Base-by-base conservation (phyloP, 1,140 invertebrate species). In the Drosophila repletoides region DNA sequence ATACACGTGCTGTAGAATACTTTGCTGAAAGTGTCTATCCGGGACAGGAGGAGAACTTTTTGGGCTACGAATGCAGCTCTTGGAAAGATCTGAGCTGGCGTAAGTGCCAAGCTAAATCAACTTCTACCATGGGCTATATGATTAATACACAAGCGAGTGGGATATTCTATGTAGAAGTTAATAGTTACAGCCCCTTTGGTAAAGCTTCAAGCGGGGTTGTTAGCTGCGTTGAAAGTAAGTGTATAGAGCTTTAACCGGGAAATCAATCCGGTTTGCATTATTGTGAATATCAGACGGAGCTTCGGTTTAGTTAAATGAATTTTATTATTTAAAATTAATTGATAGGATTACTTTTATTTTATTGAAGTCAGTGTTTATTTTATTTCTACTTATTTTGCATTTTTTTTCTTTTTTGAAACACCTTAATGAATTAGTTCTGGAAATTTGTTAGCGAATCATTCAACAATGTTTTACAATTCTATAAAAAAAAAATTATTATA, bases 21-120 rank as follows among this genome's bases (percentile, higher is more conserved):
- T 95, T 93, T 45, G 93, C 91, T 0, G 92, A 93, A 80, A 93
- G 93, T 5, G 91, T 95, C 2, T 89, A 88, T 70, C 88, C 87
- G 0, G 51, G 43, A 0, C 73, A 90, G 43, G 76, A 86, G 31
- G 38, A 51, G 0, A 73, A 71, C 49, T 90, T 89, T 46, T 26
- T 81, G 21, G 87, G 67, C 1, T 43, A n/a, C 1, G 72, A 76
- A 21, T 90, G 89, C 26, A 40, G 10, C 5, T 76, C 87, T 1
- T 73, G 89, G 67, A 41, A 66, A 3, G 45, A 55, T 3, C 52
- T 88, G 0, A 49, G 66, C 9, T 26, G 24, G 0, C 49, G 64
- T 0, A 64, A 61, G 0, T 90, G 89, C 52, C 9, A 29, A 1
- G 10, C 40, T 0, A 36, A 41, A 0, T 12, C 5, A 9, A 49